A percentile compares a stretch with the other conserved stretches of the same genome.
Conservation (phyloP, 2,113 vertebrate genomes). For the Ovis canadensis region DNA sequence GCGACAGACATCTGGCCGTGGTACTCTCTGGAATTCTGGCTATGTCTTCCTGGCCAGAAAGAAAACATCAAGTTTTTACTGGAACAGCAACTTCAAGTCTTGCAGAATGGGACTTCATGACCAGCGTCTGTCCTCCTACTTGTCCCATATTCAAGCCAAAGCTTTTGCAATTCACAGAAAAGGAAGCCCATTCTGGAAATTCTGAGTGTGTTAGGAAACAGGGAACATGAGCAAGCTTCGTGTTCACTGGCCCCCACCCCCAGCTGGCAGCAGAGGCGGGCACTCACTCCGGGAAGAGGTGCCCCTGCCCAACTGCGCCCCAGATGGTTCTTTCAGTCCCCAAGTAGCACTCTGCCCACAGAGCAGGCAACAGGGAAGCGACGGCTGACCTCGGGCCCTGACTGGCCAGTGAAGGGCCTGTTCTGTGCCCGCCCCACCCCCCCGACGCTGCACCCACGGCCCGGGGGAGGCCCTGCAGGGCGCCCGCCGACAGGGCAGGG, state of each 20-base stretch:
- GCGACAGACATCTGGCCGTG: slow-evolving; percentile 80
- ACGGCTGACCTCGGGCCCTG: neutral
- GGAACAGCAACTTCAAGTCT: slow-evolving; percentile 23
- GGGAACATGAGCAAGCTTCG: neutral
- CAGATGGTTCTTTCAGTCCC: neutral
- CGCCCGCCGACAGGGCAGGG: accelerated
- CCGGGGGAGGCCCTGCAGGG: neutral
- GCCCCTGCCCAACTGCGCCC: neutral
- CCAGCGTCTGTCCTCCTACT: slow-evolving; percentile 55
- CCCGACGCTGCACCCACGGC: accelerated
- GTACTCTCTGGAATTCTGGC: slow-evolving; percentile 78
- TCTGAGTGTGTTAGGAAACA: neutral
- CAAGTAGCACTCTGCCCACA: neutral
- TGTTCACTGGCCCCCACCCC: accelerated
- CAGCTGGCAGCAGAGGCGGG: neutral
- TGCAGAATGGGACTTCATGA: slow-evolving; percentile 36
- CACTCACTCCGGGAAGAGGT: accelerated
- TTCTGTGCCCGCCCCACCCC: neutral
- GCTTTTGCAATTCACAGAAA: neutral
- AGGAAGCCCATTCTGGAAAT: neutral
- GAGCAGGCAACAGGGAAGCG: neutral
- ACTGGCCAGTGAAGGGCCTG: accelerated
- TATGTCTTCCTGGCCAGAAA: slow-evolving; percentile 72
- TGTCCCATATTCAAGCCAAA: slow-evolving; percentile 66
- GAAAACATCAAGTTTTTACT: slow-evolving; percentile 67